phyloP scores from a whole-genome alignment of 2,113 vertebrate species.

The Malurus cyaneus region DNA sequence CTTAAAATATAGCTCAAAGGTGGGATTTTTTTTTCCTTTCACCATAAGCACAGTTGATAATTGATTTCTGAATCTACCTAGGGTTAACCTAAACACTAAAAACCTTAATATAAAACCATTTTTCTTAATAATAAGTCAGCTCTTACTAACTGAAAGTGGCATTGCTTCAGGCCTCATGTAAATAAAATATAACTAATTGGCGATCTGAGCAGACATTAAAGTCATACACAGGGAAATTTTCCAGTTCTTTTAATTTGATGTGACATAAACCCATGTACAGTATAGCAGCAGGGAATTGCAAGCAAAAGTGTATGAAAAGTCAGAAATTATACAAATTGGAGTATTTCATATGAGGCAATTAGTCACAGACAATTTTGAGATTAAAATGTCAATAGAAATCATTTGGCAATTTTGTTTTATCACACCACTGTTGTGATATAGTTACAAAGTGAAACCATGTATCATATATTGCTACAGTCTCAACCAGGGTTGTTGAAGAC shows the following conservation, averaged over 20 bases:
- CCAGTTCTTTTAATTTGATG: background rate
- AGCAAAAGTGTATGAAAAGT: background rate
- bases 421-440: background rate
- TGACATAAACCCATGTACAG: background rate
- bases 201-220: background rate
- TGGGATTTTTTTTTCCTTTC: background rate
- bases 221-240: background rate
- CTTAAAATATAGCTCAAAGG: background rate
- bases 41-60: background rate
- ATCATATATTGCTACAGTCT: background rate
- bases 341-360: background rate
- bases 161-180: background rate
- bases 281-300: background rate
- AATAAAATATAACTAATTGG: constrained; percentile 2
- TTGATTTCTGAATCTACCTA: background rate
- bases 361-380: background rate
- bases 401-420: background rate
- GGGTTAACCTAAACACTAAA: background rate
- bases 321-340: background rate
- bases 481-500: background rate
- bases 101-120: background rate
- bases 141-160: background rate
- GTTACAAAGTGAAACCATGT: background rate
- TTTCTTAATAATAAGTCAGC: background rate
- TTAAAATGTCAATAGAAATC: background rate